Evolutionary conservation across 2,113 vertebrate genomes (phyloP).

Genomic region (Nothocercus julius): DNA sequence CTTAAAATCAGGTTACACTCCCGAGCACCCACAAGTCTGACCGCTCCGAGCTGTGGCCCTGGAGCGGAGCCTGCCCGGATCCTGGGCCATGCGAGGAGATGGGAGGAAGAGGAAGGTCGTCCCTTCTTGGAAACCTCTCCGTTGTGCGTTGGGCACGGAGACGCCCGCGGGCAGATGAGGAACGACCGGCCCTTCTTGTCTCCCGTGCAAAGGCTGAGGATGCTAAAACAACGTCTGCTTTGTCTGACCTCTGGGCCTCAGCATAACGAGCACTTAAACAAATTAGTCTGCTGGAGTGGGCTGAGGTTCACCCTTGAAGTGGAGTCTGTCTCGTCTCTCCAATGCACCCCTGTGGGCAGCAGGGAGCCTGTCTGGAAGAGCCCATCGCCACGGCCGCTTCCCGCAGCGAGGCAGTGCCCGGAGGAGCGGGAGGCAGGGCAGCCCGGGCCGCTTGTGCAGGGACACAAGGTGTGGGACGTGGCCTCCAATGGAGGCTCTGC

Average conservation of each 20-base stretch:
- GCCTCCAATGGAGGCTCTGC: not conserved
- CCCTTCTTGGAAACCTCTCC: not conserved
- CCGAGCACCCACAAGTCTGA: not conserved
- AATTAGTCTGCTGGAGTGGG: not conserved
- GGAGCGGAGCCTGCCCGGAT: not conserved
- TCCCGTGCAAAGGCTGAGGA: not conserved
- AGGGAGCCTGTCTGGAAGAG: not conserved
- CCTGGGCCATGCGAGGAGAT: not conserved
- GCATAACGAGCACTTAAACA: not conserved
- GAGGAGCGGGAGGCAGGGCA: not conserved
- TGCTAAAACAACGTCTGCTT: not conserved
- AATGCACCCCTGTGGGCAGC: not conserved
- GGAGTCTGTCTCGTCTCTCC: not conserved
- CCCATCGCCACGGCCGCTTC: not conserved
- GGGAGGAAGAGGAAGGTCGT: not conserved
- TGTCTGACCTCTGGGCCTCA: not conserved
- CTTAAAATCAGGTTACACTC: not conserved
- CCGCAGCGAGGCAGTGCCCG: rapidly evolving
- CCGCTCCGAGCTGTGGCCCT: too few relatives aligned
- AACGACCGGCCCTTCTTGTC: not conserved
- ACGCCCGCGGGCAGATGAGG: not conserved
- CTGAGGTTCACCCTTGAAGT: not conserved
- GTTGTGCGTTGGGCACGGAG: not conserved
- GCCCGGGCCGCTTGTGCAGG: not conserved
- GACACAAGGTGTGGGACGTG: rapidly evolving